These are phyloP conservation scores for Galeruca laticollis DNA, from an alignment of 2,888 invertebrate genomes.

Conservation along the genomic window DNA sequence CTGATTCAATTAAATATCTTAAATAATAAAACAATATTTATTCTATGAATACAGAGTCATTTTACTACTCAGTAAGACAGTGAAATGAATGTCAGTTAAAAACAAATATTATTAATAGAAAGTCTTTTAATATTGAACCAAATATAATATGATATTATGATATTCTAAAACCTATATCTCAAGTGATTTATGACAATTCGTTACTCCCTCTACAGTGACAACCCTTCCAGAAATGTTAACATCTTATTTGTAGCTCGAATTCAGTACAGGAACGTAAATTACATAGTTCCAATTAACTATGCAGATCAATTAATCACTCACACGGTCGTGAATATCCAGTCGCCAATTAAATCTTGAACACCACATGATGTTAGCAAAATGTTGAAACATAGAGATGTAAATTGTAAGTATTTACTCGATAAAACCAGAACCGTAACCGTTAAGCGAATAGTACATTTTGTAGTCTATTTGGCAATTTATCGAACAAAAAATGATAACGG, in stretches of 20 bases:
- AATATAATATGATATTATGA: too few relatives aligned
- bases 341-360: slow-evolving; percentile 15
- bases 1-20: too few relatives aligned
- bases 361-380: slow-evolving; percentile 20
- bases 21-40: too few relatives aligned
- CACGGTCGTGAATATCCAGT: slow-evolving; percentile 16
- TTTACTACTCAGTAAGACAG: too few relatives aligned
- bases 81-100: too few relatives aligned
- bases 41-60: too few relatives aligned
- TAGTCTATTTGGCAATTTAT: background rate
- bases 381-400: slow-evolving; percentile 18
- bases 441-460: background rate
- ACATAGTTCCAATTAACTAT: slow-evolving; percentile 18
- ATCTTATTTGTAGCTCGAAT: background rate
- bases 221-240: too few relatives aligned
- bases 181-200: too few relatives aligned
- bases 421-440: background rate
- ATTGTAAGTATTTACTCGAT: slow-evolving; percentile 23
- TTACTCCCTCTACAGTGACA: too few relatives aligned
- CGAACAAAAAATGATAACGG: background rate
- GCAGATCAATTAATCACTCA: slow-evolving; percentile 24
- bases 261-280: slow-evolving; percentile 1
- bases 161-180: too few relatives aligned
- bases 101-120: too few relatives aligned
- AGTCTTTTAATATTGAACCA: too few relatives aligned